Percentiles rank a stretch among this genome's conserved stretches.
Conservation (phyloP, 1,140 invertebrate species). For the Trinorchestia longiramus region DNA sequence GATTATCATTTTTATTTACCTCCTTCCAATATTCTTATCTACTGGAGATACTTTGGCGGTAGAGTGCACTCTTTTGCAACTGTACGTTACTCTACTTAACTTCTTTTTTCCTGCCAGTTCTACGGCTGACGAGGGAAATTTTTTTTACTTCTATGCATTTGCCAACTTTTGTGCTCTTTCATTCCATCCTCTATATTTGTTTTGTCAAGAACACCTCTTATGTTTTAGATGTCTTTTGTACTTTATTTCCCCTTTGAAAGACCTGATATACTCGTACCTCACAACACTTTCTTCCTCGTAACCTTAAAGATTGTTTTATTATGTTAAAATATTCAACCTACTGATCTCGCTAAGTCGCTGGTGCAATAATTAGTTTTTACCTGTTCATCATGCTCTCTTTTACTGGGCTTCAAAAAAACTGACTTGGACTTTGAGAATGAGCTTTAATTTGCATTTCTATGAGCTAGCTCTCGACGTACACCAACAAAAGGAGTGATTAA, state of each 20-base stretch:
- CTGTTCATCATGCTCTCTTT: background rate
- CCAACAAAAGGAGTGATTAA: background rate
- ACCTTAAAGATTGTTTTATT: no score
- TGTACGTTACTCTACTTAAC: background rate
- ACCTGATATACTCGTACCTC: no score
- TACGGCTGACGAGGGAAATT: no score
- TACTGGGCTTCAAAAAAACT: background rate
- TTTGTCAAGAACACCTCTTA: no score
- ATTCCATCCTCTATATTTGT: no score
- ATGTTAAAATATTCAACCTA: no score
- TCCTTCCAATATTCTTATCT: background rate
- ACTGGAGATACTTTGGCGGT: background rate
- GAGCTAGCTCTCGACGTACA: background rate
- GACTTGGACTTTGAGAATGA: background rate
- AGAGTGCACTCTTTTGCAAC: background rate
- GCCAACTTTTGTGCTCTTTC: no score
- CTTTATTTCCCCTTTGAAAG: no score
- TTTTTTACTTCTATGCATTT: no score
- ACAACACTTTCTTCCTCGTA: no score
- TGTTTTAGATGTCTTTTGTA: no score
- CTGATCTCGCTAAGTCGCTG: no score
- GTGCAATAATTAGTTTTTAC: background rate
- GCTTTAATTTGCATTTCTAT: background rate
- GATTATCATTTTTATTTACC: background rate
- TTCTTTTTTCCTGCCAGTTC: background rate